Base-by-base conservation (phyloP, 2,797 vertebrate species). In the Acipenser oxyrinchus region DNA sequence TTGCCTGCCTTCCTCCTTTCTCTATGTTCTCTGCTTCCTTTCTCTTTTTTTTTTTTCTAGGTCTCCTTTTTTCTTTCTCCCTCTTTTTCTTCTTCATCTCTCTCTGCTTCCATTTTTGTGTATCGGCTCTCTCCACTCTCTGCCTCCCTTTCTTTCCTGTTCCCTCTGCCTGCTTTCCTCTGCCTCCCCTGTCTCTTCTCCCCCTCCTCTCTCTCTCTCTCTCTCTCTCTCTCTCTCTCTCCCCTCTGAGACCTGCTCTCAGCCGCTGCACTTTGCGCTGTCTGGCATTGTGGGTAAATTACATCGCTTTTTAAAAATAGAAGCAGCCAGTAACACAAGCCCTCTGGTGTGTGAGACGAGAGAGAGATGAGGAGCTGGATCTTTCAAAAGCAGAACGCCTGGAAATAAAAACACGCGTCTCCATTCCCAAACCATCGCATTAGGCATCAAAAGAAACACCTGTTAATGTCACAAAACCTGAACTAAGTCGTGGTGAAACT, bases 261-360 rank as follows among this genome's bases (percentile, higher is more conserved):
- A 78, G 79, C 75, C 74, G 51, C 77, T 82, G 80, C 77, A 75
- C 79, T 81, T 77, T 76, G 75, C 77, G 78, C 79, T 70, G 71
- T 82, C 79, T 83, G 80, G 71, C 77, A 72, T 72, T 84, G 78
- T 81, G 81, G 80, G 72, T 84, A 83, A 84, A 87, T 84, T 84
- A 81, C 83, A 85, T 85, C 73, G 78, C 74, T 74, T 80, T 82
- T 83, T 86, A 86, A 84, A 87, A 87, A 86, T 86, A 86, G 83
- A 79, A 76, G 78, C 75, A 72, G 64, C 78, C 71, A 76, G 75
- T 68, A 79, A 55, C 52, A 55, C 52, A 55, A 55, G 6, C 52
- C 6, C n/a, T 10, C 23, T 37, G 23, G 23, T 37, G 23, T 37
- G 23, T 37, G 2, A 37, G 23, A 37, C 23, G 23, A 37, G 23